phyloP scores from a whole-genome alignment of 2,797 vertebrate genomes.

The Gila robusta region DNA sequence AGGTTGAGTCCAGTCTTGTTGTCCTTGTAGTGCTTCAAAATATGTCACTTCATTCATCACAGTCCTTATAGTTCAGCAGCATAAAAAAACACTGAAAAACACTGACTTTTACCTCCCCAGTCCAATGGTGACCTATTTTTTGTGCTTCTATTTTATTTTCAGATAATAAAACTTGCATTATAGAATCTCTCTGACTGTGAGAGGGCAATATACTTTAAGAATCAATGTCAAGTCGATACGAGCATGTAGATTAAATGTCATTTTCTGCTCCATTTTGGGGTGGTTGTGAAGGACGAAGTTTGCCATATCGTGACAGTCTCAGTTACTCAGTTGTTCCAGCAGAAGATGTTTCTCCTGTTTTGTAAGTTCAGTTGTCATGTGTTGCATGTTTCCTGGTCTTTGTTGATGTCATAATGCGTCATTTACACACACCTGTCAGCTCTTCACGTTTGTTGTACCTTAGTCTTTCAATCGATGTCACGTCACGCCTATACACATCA shows the following conservation, averaged over 20 bases:
- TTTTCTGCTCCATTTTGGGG: conserved; percentile 5
- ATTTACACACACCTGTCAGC: conserved; percentile 24
- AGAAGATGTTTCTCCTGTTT: background rate
- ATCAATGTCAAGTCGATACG: conserved; percentile 35
- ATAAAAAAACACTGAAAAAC: background rate
- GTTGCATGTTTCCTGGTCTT: background rate
- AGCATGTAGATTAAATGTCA: conserved; percentile 23
- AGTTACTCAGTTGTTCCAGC: background rate
- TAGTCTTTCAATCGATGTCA: conserved; percentile 7
- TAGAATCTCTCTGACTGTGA: background rate
- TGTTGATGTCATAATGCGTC: conserved; percentile 28
- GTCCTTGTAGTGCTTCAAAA: conserved; percentile 42
- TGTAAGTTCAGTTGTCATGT: background rate
- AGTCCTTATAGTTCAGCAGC: conserved; percentile 2
- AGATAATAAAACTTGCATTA: conserved; percentile 47
- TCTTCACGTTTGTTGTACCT: background rate
- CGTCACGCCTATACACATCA: background rate
- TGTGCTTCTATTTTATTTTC: conserved; percentile 53
- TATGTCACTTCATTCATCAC: conserved; percentile 21
- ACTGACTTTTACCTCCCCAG: conserved; percentile 2
- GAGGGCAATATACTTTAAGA: background rate
- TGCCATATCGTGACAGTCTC: conserved; percentile 21
- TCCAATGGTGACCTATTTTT: conserved; percentile 1
- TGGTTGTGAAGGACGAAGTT: conserved; percentile 1
- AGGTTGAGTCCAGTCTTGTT: conserved; percentile 61